These are phyloP conservation scores for Eristalis arbustorum DNA, from an alignment of 2,888 invertebrate species.

Conservation along the genomic window DNA sequence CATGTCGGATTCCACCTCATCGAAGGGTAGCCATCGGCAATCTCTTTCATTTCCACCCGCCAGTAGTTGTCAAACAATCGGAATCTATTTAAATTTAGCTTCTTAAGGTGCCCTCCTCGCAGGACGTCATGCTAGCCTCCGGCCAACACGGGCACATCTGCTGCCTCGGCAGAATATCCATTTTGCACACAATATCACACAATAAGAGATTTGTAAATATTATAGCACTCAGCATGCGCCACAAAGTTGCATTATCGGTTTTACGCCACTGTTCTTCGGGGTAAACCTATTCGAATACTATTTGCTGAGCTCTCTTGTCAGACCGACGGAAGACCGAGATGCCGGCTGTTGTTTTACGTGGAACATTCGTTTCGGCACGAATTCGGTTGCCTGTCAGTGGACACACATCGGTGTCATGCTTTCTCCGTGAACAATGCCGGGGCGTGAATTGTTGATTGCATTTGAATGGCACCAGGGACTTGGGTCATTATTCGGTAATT, in stretches of 20 bases:
- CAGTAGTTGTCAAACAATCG: conserved; percentile 46
- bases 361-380: conserved; percentile 61
- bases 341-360: conserved; percentile 51
- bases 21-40: not conserved
- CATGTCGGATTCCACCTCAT: not conserved
- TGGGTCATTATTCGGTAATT: conserved; percentile 61
- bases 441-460: conserved; percentile 75
- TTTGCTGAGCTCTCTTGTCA: conserved; percentile 38
- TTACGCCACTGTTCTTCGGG: conserved; percentile 57
- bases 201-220: conserved; percentile 75
- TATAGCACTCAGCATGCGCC: conserved; percentile 74
- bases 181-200: conserved; percentile 59
- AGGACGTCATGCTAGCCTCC: not conserved
- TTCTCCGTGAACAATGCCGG: conserved; percentile 59
- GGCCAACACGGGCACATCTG: conserved; percentile 43
- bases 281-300: conserved; percentile 28
- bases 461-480: conserved; percentile 50
- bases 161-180: conserved; percentile 44
- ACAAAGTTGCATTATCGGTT: conserved; percentile 72
- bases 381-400: conserved; percentile 31
- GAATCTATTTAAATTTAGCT: conserved; percentile 53
- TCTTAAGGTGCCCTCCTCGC: conserved; percentile 44
- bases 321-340: conserved; percentile 19
- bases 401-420: conserved; percentile 53
- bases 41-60: conserved; percentile 10